Base-by-base conservation (phyloP, 2,797 vertebrate species). In the Diplodus puntazzo region DNA sequence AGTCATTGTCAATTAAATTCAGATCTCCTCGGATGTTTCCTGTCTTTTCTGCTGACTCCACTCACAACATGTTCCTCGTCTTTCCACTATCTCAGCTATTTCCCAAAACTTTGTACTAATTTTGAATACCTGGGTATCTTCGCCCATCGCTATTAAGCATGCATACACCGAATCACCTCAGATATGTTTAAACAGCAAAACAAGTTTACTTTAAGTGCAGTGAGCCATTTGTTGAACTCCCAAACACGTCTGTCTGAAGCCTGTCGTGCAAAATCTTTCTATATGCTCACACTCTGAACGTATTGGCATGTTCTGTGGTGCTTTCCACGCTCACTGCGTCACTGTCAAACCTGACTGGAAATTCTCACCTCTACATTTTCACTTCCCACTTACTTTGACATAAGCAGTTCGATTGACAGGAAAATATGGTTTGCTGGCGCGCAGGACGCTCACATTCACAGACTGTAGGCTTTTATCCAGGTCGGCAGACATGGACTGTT, bases 321-420 rank as follows among this genome's bases (percentile, higher is more conserved):
- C 71, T 79, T 88, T 83, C 75, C 64, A 73, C 53, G 74, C 46
- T 60, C 42, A 43, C 12, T 20, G 39, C 62, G 52, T 73, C 53
- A 39, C 60, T 25, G 21, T 54, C 49, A 67, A 60, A 70, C 34
- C 30, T 69, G 54, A 63, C 50, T 1, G 58, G 61, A 89, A 82
- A 54, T 12, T 1, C 69, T 69, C 46, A 42, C 18, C 34, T 48
- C 18, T 48, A 30, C 1, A 49, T 66, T 73, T 66, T 73, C 30
- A 61, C 64, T 55, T 69, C 14, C 60, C 25, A 43, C 20, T 34
- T 52, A 6, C 50, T 17, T 65, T 58, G 27, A 46, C 14, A 8
- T 43, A 52, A 42, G 7, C 20, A 39, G 17, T 70, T 46, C 18
- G 1, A 61, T 11, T 17, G 13, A 25, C 1, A 58, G 21, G 61